A percentile compares a stretch with the other conserved stretches of the same genome.
Conservation (phyloP, 1,140 invertebrate genomes). For the Calosoma granatense region DNA sequence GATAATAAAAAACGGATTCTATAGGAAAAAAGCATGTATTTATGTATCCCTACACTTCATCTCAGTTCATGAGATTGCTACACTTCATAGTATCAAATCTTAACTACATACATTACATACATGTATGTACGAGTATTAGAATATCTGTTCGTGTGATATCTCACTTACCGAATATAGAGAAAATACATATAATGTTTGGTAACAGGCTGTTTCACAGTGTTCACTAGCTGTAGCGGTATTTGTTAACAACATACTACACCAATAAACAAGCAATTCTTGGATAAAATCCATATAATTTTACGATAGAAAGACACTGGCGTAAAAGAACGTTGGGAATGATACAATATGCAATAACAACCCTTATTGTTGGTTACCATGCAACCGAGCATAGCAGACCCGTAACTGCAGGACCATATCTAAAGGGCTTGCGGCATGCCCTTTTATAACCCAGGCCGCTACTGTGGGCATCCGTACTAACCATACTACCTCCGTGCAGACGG, state of each 20-base stretch:
- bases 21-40: no score
- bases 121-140: no score
- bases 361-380: conserved; percentile 7
- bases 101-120: no score
- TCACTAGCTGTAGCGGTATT: no score
- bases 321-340: conserved; percentile 8
- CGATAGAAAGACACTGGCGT: neutral
- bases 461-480: conserved; percentile 9
- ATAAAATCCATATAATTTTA: conserved; percentile 6
- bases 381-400: conserved; percentile 10
- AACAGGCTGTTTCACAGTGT: no score
- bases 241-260: neutral
- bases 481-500: conserved; percentile 3
- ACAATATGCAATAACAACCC: conserved; percentile 7
- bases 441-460: conserved; percentile 15
- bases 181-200: no score
- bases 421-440: conserved; percentile 15
- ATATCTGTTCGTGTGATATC: no score
- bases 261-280: conserved; percentile 7
- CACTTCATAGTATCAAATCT: no score
- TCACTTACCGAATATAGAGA: no score
- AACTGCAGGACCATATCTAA: conserved; percentile 14
- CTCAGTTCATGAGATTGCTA: no score
- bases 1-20: no score
- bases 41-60: no score